Conservation (phyloP, 2,113 vertebrate species). For the Campylomormyrus numenius region DNA sequence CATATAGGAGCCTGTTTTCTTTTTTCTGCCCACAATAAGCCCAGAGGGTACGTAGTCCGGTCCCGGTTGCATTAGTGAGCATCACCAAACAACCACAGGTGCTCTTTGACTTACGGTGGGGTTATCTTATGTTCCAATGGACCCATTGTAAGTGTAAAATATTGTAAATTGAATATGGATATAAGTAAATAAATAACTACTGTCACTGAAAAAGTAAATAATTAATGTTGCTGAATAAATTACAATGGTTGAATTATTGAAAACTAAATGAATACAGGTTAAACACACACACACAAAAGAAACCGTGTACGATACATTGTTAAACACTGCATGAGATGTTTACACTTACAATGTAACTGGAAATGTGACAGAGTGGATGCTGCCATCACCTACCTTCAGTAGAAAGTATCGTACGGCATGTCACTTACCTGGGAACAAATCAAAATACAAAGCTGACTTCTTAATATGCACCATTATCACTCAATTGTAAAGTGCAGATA, state of each 20-base stretch:
- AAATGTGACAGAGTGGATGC: background rate
- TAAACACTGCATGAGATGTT: background rate
- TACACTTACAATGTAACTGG: too few relatives aligned
- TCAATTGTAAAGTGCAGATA: background rate
- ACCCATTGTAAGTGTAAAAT: background rate
- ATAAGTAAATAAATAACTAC: background rate
- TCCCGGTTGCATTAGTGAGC: background rate
- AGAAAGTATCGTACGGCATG: background rate
- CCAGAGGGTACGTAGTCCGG: background rate
- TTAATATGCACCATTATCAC: background rate
- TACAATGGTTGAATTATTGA: background rate
- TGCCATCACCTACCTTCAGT: background rate
- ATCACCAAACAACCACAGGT: background rate
- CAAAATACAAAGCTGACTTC: background rate
- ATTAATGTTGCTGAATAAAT: background rate
- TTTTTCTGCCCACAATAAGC: background rate
- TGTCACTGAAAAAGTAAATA: background rate
- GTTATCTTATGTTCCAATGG: background rate
- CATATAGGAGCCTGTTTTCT: background rate
- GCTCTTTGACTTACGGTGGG: too few relatives aligned
- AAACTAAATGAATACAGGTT: background rate
- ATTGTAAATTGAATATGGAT: background rate
- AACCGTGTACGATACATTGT: background rate
- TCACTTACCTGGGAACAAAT: background rate
- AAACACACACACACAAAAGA: background rate